A percentile compares a stretch with the other conserved stretches of the same genome.
Conservation (phyloP, 2,888 invertebrate genomes). For the Pyrochroa serraticornis region DNA sequence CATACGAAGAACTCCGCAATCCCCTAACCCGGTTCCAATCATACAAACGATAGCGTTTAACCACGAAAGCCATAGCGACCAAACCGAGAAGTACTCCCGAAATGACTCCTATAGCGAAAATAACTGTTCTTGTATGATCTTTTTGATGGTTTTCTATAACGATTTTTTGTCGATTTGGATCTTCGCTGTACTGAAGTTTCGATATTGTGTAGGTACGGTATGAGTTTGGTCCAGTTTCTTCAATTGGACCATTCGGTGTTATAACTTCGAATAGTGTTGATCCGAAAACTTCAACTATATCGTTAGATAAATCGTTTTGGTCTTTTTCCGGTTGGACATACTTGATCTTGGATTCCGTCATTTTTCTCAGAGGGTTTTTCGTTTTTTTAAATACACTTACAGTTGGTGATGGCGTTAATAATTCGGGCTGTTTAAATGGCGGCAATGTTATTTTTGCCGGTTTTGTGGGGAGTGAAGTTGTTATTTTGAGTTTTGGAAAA, state of each 20-base stretch:
- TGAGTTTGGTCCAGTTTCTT: not conserved
- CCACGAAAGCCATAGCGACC: slow-evolving; percentile 33
- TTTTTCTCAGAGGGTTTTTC: not conserved
- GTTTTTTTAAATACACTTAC: slow-evolving; percentile 14
- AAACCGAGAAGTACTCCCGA: slow-evolving; percentile 30
- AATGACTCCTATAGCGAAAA: slow-evolving; percentile 22
- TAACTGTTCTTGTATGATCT: slow-evolving; percentile 8
- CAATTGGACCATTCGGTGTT: not conserved
- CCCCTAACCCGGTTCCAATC: slow-evolving; percentile 27
- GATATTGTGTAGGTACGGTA: not conserved
- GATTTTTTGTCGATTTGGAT: not conserved
- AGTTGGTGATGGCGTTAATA: not conserved
- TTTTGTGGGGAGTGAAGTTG: slow-evolving; percentile 8
- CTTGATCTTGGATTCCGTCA: slow-evolving; percentile 5
- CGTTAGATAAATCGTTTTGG: slow-evolving; percentile 21
- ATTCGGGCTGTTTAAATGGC: no score
- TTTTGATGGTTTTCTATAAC: not conserved
- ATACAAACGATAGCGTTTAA: slow-evolving; percentile 18
- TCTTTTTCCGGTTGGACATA: slow-evolving; percentile 4
- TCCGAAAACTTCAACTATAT: slow-evolving; percentile 10
- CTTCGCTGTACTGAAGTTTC: not conserved
- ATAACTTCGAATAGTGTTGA: not conserved
- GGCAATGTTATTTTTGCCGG: slow-evolving; percentile 7
- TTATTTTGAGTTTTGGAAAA: slow-evolving; percentile 20
- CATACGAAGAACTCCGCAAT: slow-evolving; percentile 34